Evolutionary conservation across 2,888 invertebrate species (phyloP).

Genomic region (Cantharis rufa): DNA sequence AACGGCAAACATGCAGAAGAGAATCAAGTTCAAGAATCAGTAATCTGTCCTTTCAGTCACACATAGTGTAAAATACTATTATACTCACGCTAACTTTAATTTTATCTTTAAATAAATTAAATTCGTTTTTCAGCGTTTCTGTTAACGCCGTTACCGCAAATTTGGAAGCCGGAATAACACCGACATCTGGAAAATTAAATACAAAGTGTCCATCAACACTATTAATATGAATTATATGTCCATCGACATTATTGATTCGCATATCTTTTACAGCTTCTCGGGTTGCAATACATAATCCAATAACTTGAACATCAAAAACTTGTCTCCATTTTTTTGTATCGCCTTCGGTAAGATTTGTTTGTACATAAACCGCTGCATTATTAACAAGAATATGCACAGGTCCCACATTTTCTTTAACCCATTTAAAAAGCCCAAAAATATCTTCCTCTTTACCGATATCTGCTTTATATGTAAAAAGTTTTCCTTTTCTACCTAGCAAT

Average conservation of each 20-base stretch:
- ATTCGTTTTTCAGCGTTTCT: neutral
- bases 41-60: no score
- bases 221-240: neutral
- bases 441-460: neutral
- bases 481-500: constrained; percentile 8
- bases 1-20: neutral
- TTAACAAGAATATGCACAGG: neutral
- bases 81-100: neutral
- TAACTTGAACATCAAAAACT: neutral
- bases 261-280: neutral
- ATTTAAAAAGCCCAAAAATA: neutral
- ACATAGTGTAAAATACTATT: neutral
- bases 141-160: neutral
- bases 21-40: no score
- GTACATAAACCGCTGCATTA: neutral
- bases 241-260: neutral
- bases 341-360: neutral
- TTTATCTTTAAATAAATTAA: neutral
- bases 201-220: neutral
- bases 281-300: neutral
- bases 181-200: neutral
- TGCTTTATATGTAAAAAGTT: neutral
- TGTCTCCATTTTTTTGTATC: neutral
- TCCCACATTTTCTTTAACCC: neutral
- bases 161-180: neutral